Conservation (phyloP, 1,140 invertebrate genomes). For the Drosophila sproati region DNA sequence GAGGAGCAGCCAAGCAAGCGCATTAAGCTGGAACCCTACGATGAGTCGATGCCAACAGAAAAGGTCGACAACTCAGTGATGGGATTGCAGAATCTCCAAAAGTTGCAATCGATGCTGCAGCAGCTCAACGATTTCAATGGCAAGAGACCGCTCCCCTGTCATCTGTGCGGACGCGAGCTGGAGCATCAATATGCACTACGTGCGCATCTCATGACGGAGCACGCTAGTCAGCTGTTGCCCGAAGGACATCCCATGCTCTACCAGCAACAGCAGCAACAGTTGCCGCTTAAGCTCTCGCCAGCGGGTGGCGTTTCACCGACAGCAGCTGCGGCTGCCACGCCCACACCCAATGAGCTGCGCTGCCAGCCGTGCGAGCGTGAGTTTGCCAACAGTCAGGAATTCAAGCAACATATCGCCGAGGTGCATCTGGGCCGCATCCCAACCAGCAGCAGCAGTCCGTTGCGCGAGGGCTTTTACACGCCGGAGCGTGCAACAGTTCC, state of each 20-base stretch:
- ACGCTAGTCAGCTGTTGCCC: constrained; percentile 77
- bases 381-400: constrained; percentile 85
- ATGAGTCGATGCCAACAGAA: constrained; percentile 41
- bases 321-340: constrained; percentile 35
- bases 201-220: constrained; percentile 88
- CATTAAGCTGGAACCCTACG: constrained; percentile 68
- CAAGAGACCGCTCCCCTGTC: constrained; percentile 87
- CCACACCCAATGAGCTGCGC: constrained; percentile 68
- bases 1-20: constrained; percentile 63
- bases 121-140: constrained; percentile 92
- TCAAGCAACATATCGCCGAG: constrained; percentile 87
- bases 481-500: constrained; percentile 68
- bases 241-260: constrained; percentile 58
- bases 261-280: constrained; percentile 45
- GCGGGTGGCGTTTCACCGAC: constrained; percentile 17
- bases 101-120: constrained; percentile 95
- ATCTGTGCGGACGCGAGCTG: constrained; percentile 87
- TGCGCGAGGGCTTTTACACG: constrained; percentile 80
- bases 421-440: constrained; percentile 84
- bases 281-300: constrained; percentile 63
- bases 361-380: constrained; percentile 87
- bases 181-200: constrained; percentile 87
- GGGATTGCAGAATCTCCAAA: constrained; percentile 89
- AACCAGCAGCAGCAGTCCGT: constrained; percentile 57
- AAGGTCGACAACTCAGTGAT: constrained; percentile 57